phyloP scores from a whole-genome alignment of 2,888 invertebrate species.

The Stenoptilia bipunctidactyla region DNA sequence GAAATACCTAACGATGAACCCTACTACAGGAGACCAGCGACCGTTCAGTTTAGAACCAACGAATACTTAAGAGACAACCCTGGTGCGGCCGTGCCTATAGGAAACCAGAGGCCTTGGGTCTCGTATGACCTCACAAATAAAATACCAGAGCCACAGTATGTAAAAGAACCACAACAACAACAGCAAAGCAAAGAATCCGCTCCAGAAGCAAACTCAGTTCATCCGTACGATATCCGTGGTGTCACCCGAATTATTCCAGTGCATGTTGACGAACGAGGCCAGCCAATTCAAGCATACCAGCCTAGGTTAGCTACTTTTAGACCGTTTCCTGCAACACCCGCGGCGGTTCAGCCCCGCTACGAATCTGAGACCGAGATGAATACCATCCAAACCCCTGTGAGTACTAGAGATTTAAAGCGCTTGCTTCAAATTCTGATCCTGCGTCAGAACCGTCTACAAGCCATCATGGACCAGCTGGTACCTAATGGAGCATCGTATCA shows the following conservation, averaged over 20 bases:
- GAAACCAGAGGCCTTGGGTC: constrained; percentile 63
- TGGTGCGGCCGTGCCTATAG: constrained; percentile 57
- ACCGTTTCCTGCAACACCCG: constrained; percentile 24
- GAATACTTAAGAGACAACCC: constrained; percentile 64
- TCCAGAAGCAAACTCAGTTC: constrained; percentile 39
- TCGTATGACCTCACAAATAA: constrained; percentile 61
- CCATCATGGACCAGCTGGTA: constrained; percentile 61
- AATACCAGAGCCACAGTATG: constrained; percentile 54
- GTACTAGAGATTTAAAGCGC: constrained; percentile 78
- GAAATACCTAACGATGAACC: constrained; percentile 51
- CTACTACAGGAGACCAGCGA: constrained; percentile 43
- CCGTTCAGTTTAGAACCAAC: constrained; percentile 52
- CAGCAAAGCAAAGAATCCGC: constrained; percentile 34
- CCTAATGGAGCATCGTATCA: constrained; percentile 40
- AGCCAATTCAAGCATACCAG: constrained; percentile 54
- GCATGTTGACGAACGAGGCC: constrained; percentile 57
- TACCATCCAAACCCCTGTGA: constrained; percentile 76
- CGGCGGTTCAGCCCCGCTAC: constrained; percentile 40
- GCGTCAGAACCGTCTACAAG: constrained; percentile 73
- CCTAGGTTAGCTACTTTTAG: constrained; percentile 47
- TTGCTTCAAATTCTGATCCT: constrained; percentile 75
- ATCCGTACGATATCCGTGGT: constrained; percentile 44
- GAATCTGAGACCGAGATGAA: constrained; percentile 68
- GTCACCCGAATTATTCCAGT: constrained; percentile 54
- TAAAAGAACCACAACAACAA: constrained; percentile 33